Evolutionary conservation across 2,113 vertebrate genomes (phyloP).

Genomic region (Lepidothrix coronata): DNA sequence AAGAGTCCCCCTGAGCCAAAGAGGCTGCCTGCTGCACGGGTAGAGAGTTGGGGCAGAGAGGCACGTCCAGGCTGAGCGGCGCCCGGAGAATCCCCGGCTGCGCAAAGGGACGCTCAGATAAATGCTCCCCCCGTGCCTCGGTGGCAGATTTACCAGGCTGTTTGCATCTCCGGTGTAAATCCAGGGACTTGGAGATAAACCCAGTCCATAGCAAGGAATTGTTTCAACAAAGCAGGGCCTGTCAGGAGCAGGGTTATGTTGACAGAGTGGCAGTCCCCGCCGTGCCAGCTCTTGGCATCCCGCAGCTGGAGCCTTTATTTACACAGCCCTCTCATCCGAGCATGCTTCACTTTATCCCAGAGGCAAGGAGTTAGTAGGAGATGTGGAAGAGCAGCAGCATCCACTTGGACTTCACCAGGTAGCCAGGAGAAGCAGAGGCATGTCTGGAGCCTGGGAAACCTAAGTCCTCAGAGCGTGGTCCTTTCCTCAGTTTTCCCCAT

Average conservation of each 20-base stretch:
- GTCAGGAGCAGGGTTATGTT: not conserved
- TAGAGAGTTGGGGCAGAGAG: not conserved
- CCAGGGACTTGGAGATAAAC: conserved; percentile 40
- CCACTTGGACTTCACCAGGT: not conserved
- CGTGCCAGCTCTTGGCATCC: not conserved
- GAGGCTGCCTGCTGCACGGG: not conserved
- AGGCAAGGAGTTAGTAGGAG: rapidly evolving
- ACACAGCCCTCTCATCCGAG: not conserved
- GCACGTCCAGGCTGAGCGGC: not conserved
- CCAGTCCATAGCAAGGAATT: not conserved
- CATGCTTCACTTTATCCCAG: rapidly evolving
- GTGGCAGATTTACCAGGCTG: conserved; percentile 42
- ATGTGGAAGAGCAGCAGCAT: not conserved
- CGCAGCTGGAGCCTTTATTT: not conserved
- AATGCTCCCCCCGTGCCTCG: rapidly evolving
- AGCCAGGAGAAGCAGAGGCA: not conserved
- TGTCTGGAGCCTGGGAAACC: not conserved
- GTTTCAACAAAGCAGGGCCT: conserved; percentile 1
- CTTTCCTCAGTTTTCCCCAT: not conserved
- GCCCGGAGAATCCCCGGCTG: not conserved
- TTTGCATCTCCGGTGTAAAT: not conserved
- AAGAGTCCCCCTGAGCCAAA: conserved; percentile 36
- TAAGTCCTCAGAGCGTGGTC: rapidly evolving
- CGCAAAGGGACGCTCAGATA: not conserved
- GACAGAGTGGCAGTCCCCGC: conserved; percentile 9